Evolutionary conservation across 2,113 vertebrate genomes (phyloP).

Genomic region (Cyrtonyx montezumae): DNA sequence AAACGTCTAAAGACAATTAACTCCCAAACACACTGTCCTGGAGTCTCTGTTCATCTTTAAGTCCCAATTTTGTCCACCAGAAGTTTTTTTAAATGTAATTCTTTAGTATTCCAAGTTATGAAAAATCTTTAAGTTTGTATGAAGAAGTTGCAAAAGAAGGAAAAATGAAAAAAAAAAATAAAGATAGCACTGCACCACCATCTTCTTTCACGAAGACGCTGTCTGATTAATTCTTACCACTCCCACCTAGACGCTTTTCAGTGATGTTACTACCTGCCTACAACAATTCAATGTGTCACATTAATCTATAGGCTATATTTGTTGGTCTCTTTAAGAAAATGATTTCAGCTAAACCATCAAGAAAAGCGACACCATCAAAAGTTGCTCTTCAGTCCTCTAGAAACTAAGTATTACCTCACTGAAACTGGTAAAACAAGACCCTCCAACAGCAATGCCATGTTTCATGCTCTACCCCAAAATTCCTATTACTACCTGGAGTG

Average conservation of each 20-base stretch:
- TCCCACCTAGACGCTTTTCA: background rate
- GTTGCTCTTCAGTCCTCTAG: background rate
- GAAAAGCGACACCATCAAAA: background rate
- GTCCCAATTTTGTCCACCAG: background rate
- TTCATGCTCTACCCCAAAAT: background rate
- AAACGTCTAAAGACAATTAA: background rate
- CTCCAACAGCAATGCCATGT: rapidly evolving
- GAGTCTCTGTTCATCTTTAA: background rate
- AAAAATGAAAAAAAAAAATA: background rate
- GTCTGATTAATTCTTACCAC: background rate
- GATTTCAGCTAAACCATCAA: background rate
- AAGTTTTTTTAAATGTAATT: background rate
- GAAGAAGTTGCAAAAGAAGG: background rate
- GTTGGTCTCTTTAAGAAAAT: background rate
- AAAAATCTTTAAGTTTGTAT: background rate
- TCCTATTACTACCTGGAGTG: background rate
- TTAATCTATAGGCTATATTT: background rate
- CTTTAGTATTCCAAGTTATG: background rate
- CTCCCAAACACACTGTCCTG: background rate
- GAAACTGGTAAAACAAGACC: background rate
- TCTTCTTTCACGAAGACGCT: background rate
- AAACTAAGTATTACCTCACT: background rate
- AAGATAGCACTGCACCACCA: background rate
- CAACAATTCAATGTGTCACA: background rate
- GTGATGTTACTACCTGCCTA: background rate